phyloP scores from a whole-genome alignment of 2,797 vertebrate species.

The Myotis daubentonii region DNA sequence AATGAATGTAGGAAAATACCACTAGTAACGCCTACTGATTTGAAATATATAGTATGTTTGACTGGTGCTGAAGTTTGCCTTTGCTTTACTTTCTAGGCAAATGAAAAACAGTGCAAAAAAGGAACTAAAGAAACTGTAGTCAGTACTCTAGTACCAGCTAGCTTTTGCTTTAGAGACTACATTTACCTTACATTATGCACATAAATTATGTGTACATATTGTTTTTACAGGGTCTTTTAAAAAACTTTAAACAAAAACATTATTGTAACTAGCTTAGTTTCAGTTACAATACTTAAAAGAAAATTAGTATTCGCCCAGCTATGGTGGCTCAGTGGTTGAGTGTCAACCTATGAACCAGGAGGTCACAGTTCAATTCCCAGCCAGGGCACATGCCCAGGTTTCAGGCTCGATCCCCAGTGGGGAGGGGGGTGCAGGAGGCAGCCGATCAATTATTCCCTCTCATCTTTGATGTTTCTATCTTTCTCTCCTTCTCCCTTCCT shows the following conservation, averaged over 20 bases:
- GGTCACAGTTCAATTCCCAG: not conserved
- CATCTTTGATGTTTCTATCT: too few relatives aligned
- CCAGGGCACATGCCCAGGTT: not conserved
- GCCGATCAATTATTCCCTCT: not conserved
- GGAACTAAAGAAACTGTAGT: not conserved
- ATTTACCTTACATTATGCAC: not conserved
- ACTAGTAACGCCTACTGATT: not conserved
- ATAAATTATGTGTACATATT: not conserved
- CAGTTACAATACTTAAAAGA: not conserved
- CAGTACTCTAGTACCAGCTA: not conserved
- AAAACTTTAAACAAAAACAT: not conserved
- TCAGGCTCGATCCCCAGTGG: not conserved
- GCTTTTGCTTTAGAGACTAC: conserved; percentile 17
- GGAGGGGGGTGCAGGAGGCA: not conserved
- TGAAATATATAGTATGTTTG: conserved; percentile 11
- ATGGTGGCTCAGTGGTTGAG: too few relatives aligned
- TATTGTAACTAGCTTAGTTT: not conserved
- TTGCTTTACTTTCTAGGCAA: conserved; percentile 18
- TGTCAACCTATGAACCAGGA: too few relatives aligned
- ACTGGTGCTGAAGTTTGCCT: not conserved
- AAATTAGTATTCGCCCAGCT: not conserved
- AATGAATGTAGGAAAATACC: not conserved
- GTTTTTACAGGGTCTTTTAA: conserved; percentile 40
- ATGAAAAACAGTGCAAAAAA: conserved; percentile 19
- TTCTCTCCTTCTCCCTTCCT: too few relatives aligned